Percentiles rank a stretch among this genome's conserved stretches.
Evolutionary conservation across 2,113 vertebrate species (phyloP).

Genomic region (Macrotis lagotis): DNA sequence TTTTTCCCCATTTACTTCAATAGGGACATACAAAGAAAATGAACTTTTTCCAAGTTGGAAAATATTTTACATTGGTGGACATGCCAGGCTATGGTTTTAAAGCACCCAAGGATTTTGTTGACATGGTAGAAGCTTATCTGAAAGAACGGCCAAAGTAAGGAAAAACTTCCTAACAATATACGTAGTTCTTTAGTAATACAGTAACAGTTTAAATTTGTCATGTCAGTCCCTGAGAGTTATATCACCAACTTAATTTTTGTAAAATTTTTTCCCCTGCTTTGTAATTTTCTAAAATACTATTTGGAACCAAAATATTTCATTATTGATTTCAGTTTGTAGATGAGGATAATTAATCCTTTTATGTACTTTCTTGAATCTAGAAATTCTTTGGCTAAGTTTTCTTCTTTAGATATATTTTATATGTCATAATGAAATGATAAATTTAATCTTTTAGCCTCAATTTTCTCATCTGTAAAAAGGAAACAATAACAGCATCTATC

Average conservation of each 20-base stretch:
- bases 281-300: constrained; percentile 17
- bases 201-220: neutral
- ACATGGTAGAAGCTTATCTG: constrained; percentile 96
- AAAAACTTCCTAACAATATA: constrained; percentile 21
- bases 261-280: constrained; percentile 2
- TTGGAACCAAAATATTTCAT: neutral
- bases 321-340: constrained; percentile 9
- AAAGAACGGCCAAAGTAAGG: constrained; percentile 89
- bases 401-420: neutral
- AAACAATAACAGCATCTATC: neutral
- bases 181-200: constrained; percentile 16
- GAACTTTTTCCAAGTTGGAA: constrained; percentile 96
- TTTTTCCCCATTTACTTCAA: constrained; percentile 55
- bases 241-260: constrained; percentile 18
- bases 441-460: neutral
- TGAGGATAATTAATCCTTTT: constrained; percentile 41
- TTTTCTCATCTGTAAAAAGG: neutral
- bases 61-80: constrained; percentile 92
- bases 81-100: constrained; percentile 96
- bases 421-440: constrained; percentile 36
- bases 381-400: neutral
- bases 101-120: constrained; percentile 92
- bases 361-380: constrained; percentile 45
- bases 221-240: neutral
- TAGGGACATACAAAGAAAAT: constrained; percentile 98